Conservation (phyloP, 2,888 invertebrate genomes). For the Drosophila anomelani region DNA sequence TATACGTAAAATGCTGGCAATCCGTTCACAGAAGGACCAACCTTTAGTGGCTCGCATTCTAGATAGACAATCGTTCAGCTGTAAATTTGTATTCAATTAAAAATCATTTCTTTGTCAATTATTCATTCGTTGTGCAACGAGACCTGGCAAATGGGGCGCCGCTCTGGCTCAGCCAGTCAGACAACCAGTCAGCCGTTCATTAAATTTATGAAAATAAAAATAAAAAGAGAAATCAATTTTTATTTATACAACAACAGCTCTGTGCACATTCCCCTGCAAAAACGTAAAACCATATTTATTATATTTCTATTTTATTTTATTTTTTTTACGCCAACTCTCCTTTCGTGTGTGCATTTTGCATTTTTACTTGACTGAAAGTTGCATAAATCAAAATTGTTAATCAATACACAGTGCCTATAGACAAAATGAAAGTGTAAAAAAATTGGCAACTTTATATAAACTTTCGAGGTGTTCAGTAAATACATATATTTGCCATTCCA, state of each 20-base stretch:
- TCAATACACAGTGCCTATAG: slow-evolving; percentile 59
- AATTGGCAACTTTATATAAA: slow-evolving; percentile 13
- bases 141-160: slow-evolving; percentile 46
- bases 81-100: slow-evolving; percentile 81
- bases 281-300: slow-evolving; percentile 29
- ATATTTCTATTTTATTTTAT: slow-evolving; percentile 22
- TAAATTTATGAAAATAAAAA: slow-evolving; percentile 65
- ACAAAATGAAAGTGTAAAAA: slow-evolving; percentile 18
- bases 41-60: slow-evolving; percentile 3
- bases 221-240: slow-evolving; percentile 61
- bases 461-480: slow-evolving; percentile 25
- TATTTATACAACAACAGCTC: slow-evolving; percentile 41
- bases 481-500: slow-evolving; percentile 25
- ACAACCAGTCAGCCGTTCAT: slow-evolving; percentile 60
- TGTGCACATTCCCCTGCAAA: not conserved
- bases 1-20: not conserved
- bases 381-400: slow-evolving; percentile 75
- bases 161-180: slow-evolving; percentile 33
- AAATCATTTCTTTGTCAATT: slow-evolving; percentile 81
- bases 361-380: slow-evolving; percentile 42
- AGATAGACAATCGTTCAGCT: slow-evolving; percentile 65
- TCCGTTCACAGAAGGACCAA: slow-evolving; percentile 4
- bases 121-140: slow-evolving; percentile 71
- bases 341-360: slow-evolving; percentile 34
- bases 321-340: slow-evolving; percentile 22